These are phyloP conservation scores for Falco columbarius DNA, from an alignment of 2,797 vertebrate species.

Conservation along the genomic window DNA sequence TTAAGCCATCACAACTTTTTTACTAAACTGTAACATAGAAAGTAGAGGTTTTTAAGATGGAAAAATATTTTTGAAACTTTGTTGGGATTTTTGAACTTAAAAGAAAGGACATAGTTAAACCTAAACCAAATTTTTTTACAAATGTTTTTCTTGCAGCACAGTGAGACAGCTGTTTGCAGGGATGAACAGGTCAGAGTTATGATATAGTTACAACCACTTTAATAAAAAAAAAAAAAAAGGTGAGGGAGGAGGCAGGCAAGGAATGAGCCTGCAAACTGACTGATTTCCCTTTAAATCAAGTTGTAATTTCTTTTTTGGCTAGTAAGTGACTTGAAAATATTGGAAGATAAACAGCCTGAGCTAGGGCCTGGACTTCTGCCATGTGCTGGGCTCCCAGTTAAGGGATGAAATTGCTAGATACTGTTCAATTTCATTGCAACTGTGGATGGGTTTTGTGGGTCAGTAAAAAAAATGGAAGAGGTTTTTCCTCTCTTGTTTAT, in stretches of 20 bases:
- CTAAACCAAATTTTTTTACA: slow-evolving; percentile 28
- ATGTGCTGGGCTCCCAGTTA: slow-evolving; percentile 74
- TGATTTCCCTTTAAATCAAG: slow-evolving; percentile 67
- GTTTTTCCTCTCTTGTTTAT: slow-evolving; percentile 2
- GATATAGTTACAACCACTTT: background rate
- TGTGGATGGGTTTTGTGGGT: slow-evolving; percentile 61
- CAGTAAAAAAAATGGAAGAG: slow-evolving; percentile 32
- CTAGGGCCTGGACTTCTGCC: slow-evolving; percentile 73
- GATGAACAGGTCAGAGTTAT: slow-evolving; percentile 20
- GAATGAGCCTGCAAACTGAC: slow-evolving; percentile 2
- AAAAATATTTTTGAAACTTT: slow-evolving; percentile 23
- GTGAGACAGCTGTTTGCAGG: slow-evolving; percentile 52
- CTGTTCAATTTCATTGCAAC: slow-evolving; percentile 59
- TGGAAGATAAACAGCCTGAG: slow-evolving; percentile 77
- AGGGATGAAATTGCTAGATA: slow-evolving; percentile 74
- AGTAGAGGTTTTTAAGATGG: background rate
- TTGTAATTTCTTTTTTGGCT: slow-evolving; percentile 69
- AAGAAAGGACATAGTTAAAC: slow-evolving; percentile 16
- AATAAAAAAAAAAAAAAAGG: background rate
- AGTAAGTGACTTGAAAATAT: slow-evolving; percentile 71
- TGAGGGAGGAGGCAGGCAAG: background rate
- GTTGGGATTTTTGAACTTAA: background rate
- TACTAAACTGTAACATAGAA: background rate
- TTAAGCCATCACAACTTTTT: background rate
- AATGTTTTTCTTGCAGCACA: slow-evolving; percentile 34